These are phyloP conservation scores for Eubasilissa splendida DNA, from an alignment of 2,888 invertebrate genomes.

Conservation along the genomic window DNA sequence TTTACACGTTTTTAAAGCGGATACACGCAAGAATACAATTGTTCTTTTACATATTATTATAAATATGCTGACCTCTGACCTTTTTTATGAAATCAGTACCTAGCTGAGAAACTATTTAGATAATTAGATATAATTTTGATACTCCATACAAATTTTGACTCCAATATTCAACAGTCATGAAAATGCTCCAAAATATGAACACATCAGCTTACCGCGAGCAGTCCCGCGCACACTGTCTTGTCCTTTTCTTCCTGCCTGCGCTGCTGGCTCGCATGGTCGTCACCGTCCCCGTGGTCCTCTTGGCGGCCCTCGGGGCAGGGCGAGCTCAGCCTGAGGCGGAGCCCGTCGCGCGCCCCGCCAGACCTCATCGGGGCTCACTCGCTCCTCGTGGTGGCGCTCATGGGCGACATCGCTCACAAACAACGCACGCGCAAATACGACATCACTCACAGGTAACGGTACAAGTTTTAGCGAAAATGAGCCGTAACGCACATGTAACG, in stretches of 20 bases:
- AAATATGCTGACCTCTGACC: no score
- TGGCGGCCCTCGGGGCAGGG: conserved; percentile 66
- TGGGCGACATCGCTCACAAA: conserved; percentile 5
- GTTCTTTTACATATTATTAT: no score
- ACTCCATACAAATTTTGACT: no score
- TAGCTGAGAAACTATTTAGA: no score
- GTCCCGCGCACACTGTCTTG: conserved; percentile 22
- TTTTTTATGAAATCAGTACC: no score
- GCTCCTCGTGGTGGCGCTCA: conserved; percentile 12
- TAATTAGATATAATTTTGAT: no score
- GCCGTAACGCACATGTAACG: no score
- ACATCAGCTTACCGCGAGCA: conserved; percentile 30
- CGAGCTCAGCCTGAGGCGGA: conserved; percentile 70
- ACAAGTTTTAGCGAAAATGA: no score
- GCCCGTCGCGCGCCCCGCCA: conserved; percentile 66
- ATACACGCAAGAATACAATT: no score
- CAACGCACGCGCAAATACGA: neutral
- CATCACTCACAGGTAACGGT: neutral
- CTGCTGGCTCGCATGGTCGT: conserved; percentile 45
- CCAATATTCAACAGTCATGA: neutral
- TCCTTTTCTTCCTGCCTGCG: conserved; percentile 51
- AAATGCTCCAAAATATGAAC: neutral
- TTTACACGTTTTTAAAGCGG: no score
- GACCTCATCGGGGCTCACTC: conserved; percentile 48
- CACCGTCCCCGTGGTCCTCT: conserved; percentile 69